Conservation (phyloP, 2,797 vertebrate species). For the Cryptoprocta ferox region DNA sequence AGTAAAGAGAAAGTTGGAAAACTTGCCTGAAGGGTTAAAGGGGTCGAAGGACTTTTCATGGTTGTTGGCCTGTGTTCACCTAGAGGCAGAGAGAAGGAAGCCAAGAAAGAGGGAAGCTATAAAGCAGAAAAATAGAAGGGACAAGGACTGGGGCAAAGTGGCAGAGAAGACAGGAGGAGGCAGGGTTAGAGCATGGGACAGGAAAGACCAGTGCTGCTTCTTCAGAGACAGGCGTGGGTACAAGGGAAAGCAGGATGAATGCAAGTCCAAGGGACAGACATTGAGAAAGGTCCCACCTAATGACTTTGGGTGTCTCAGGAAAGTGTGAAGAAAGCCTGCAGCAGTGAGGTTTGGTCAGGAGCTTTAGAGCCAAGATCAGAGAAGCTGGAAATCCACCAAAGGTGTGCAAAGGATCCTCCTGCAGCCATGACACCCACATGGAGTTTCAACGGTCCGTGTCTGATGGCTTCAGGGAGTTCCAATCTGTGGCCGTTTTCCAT, state of each 20-base stretch:
- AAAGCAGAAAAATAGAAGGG: not conserved
- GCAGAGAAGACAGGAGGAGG: not conserved
- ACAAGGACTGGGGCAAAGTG: not conserved
- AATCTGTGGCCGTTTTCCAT: not conserved
- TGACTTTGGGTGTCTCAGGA: not conserved
- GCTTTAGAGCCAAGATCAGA: not conserved
- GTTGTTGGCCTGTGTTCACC: not conserved
- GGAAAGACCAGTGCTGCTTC: not conserved
- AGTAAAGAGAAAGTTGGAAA: not conserved
- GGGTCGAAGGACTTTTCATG: not conserved
- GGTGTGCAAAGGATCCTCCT: not conserved
- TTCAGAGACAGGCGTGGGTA: not conserved
- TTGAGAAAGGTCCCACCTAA: not conserved
- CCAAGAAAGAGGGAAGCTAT: not conserved
- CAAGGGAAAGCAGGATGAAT: not conserved
- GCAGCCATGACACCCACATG: fast-evolving
- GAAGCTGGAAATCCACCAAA: not conserved
- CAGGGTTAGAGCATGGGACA: not conserved
- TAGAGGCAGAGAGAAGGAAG: not conserved
- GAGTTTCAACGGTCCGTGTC: fast-evolving
- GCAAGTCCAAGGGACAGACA: not conserved
- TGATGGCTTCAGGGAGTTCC: not conserved
- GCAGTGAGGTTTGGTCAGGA: not conserved
- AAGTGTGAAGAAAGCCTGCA: not conserved
- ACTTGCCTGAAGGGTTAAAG: not conserved